Evolutionary conservation across 2,888 invertebrate genomes (phyloP), one percentile per base, ranked within the genome.

Genomic region (Nipponacmea schrenckii): DNA sequence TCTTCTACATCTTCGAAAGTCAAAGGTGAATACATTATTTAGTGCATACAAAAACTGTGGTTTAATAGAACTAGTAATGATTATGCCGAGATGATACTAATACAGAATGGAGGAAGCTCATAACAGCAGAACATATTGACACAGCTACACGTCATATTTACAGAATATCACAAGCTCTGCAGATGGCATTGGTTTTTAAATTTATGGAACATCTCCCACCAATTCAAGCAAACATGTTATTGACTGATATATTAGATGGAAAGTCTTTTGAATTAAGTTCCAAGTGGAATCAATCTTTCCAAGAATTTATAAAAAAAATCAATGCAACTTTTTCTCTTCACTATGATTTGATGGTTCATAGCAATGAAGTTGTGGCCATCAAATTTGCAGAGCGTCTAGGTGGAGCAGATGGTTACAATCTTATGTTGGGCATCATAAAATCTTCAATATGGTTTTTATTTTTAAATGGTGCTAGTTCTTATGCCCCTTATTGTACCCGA

Each of bases 401-500:
- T 48, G 73, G 72, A 27, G n/a, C 39, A 26, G 31, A 46, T 62
- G 75, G 73, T 15, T 78, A 74, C 62, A 27, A 45, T 39, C 44
- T 65, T 24, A 17, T 65, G 44, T 46, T 65, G n/a, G 65, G 31
- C 17, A 15, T 39, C 4, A 39, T 65, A 14, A 65, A 65, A 39
- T 65, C 65, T 17, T 65, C 65, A 0, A 27, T 65, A 15, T 24
- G 44, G 46, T 74, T 72, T 71, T 62, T 70, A 1, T 72, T 69
- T 39, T n/a, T 65, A 44, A 65, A 65, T 65, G 77, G 77, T 5
- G 75, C 77, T n/a, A 64, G 64, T 20, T 73, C 75, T 20, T 77
- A 77, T 70, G 74, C 75, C n/a, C 67, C 72, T 20, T 76, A 69
- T 26, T 71, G 71, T 17, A 48, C 67, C 20, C 48, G 65, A 31